Evolutionary conservation across 2,797 vertebrate genomes (phyloP).

Genomic region (Anableps anableps): DNA sequence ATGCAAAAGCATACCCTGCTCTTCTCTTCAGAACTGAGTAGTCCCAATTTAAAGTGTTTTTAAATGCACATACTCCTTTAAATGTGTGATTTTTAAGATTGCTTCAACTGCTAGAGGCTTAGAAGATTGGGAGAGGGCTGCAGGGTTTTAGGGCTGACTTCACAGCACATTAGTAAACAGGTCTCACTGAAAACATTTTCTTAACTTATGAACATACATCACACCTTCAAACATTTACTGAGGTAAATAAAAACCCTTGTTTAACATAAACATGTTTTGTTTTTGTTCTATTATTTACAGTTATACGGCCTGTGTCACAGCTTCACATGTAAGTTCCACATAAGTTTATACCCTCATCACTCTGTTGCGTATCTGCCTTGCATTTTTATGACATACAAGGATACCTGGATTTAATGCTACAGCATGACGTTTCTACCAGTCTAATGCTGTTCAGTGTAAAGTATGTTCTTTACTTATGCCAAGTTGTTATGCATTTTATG

Average conservation of each 20-base stretch:
- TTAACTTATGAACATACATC: constrained; percentile 20
- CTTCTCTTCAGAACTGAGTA: constrained; percentile 29
- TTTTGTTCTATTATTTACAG: not conserved
- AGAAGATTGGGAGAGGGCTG: constrained; percentile 28
- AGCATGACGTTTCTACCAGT: not conserved
- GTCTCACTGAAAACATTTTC: constrained; percentile 29
- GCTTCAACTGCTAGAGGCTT: constrained; percentile 40
- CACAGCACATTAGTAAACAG: constrained; percentile 18
- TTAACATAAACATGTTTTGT: too few species aligned
- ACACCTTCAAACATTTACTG: not conserved
- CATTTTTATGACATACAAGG: not conserved
- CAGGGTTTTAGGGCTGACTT: constrained; percentile 26
- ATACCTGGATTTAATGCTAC: not conserved
- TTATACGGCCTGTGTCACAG: not conserved
- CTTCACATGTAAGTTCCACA: not conserved
- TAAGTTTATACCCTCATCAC: not conserved
- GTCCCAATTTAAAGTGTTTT: constrained; percentile 59
- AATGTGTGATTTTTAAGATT: constrained; percentile 39
- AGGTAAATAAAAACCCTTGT: not conserved
- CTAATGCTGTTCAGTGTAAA: not conserved
- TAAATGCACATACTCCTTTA: constrained; percentile 57
- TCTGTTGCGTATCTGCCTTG: not conserved
- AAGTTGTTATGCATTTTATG: not conserved
- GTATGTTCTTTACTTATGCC: not conserved
- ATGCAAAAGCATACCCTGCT: constrained; percentile 29